A percentile compares a stretch with the other conserved stretches of the same genome.
These are phyloP conservation scores for Sebastes hubbsi DNA, from an alignment of 2,797 vertebrate species.

Conservation along the genomic window DNA sequence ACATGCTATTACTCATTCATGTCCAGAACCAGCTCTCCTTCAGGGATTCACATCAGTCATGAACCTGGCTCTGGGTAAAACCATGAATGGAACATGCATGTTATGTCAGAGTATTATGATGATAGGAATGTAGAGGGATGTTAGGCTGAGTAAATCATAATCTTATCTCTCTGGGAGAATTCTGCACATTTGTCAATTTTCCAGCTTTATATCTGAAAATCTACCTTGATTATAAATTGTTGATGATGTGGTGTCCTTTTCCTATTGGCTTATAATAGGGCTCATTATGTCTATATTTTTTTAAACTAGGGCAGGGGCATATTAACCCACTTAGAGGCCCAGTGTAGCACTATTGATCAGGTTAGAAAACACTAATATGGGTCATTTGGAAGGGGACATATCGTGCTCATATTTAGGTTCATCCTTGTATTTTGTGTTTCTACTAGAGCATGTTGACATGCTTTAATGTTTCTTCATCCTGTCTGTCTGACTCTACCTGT, in stretches of 20 bases:
- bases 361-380: neutral
- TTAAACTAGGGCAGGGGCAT: neutral
- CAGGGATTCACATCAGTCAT: constrained; percentile 1
- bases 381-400: neutral
- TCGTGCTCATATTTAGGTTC: neutral
- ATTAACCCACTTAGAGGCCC: neutral
- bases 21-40: neutral
- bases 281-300: neutral
- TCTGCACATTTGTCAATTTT: neutral
- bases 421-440: neutral
- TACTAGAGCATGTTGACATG: neutral
- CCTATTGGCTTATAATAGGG: neutral
- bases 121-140: too few relatives aligned
- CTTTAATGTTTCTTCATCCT: neutral
- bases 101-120: too few relatives aligned
- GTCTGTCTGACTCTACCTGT: neutral
- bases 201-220: neutral
- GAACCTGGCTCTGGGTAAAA: neutral
- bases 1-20: neutral
- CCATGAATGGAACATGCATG: too few relatives aligned
- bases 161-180: neutral
- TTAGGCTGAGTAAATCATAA: too few relatives aligned
- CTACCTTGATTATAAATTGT: neutral
- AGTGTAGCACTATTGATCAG: neutral
- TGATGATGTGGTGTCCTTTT: neutral